Evolutionary conservation across 1,140 invertebrate genomes (phyloP), one percentile per base, ranked within the genome.

Genomic region (Dreissena polymorpha): DNA sequence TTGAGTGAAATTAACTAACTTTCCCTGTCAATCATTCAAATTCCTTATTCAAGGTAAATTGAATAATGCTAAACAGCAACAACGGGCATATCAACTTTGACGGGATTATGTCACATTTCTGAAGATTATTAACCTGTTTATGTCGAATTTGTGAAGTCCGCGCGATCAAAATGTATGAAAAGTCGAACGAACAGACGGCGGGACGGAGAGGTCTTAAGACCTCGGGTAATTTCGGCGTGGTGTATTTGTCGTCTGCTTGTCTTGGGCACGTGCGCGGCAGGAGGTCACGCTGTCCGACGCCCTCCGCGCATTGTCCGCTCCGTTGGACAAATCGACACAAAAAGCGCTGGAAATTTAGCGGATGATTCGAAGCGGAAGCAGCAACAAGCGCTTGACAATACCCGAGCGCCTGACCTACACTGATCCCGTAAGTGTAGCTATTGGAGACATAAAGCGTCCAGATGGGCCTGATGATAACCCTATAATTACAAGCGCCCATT

Each of bases 401-500:
- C 5, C 27, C 27, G 14, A 25, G 18, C 27, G 18, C n/a, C 27
- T 18, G 49, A 49, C 12, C 13, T 72, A 72, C 25, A 27, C 49
- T 49, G n/a, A 72, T 8, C n/a, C 50, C 18, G 25, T n/a, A n/a
- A 23, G 21, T 23, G 16, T 23, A 5, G 16, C 57, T 72, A 72
- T 82, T n/a, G 25, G 69, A 67, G 67, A 73, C 65, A 82, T 73
- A 73, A 67, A 21, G 60, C 49, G 57, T 64, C 79, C 79, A 82
- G 79, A 82, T 82, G 79, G 70, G 63, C 23, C 12, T 67, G 39
- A 29, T 39, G 71, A 74, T 49, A 74, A 53, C 23, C 50, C 69
- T 71, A 74, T 82, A 82, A 82, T 82, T 74, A 82, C 64, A 57
- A 49, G 51, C 57, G 53, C 55, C 65, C 79, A 74, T 82, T 82